Conservation (phyloP, 2,113 vertebrate species). For the Pelusios castaneus region DNA sequence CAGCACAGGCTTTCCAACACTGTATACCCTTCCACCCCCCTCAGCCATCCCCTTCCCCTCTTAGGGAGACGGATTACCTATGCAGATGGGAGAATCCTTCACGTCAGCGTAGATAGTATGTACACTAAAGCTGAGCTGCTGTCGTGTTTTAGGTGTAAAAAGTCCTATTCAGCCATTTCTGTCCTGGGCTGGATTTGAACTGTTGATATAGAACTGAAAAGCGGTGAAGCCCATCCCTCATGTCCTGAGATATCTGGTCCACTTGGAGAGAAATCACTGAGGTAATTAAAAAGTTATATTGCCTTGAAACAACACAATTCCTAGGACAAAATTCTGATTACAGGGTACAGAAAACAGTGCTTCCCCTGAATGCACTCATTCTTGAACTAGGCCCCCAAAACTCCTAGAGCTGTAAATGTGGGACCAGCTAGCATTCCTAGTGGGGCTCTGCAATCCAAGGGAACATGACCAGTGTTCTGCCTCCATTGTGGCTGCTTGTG, state of each 20-base stretch:
- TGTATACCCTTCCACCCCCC: not conserved
- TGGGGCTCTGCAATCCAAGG: not conserved
- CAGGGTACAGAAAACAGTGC: too few relatives aligned
- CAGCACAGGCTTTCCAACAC: not conserved
- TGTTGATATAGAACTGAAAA: not conserved
- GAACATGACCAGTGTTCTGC: not conserved
- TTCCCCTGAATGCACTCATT: not conserved
- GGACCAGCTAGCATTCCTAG: not conserved
- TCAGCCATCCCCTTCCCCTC: not conserved
- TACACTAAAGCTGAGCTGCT: not conserved
- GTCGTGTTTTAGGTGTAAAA: not conserved
- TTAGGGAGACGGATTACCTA: not conserved
- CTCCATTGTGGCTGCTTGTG: not conserved
- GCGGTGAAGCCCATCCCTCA: not conserved
- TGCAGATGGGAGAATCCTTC: not conserved
- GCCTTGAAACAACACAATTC: not conserved
- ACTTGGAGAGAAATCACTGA: not conserved
- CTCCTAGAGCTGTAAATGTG: not conserved
- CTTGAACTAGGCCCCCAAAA: not conserved
- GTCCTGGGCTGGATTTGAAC: not conserved
- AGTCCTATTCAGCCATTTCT: not conserved
- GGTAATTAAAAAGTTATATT: not conserved
- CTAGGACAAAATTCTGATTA: not conserved
- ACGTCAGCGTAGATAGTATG: not conserved
- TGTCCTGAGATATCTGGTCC: not conserved